Percentiles rank a stretch among this genome's conserved stretches.
phyloP scores from a whole-genome alignment of 2,797 vertebrate species.

The Danionella dracula region DNA sequence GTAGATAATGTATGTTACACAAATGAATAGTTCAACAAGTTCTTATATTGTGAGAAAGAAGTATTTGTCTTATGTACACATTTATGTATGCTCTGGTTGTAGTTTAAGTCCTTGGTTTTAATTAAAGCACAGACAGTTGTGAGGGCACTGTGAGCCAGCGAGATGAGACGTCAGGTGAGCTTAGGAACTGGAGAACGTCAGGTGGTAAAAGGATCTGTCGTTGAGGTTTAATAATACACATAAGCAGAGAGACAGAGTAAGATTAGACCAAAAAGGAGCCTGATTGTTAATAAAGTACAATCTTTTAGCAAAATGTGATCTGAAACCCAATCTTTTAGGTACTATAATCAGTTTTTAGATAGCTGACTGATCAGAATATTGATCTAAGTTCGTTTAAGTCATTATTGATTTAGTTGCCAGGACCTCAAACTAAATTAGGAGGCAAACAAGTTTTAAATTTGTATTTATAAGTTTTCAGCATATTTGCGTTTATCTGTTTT shows the following conservation, averaged over 20 bases:
- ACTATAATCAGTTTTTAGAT: too few species aligned
- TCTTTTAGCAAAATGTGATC: background rate
- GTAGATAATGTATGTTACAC: too few species aligned
- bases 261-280: constrained; percentile 51
- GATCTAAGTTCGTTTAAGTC: too few species aligned
- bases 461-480: too few species aligned
- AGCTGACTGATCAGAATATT: too few species aligned
- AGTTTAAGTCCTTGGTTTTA: background rate
- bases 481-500: too few species aligned
- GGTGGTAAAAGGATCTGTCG: constrained; percentile 69
- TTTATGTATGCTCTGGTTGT: background rate
- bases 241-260: constrained; percentile 23
- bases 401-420: too few species aligned
- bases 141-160: background rate
- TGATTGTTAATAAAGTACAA: background rate
- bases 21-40: too few species aligned
- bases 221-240: constrained; percentile 56
- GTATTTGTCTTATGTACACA: too few species aligned
- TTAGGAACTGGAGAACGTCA: constrained; percentile 25
- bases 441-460: too few species aligned
- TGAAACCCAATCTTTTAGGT: background rate
- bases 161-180: background rate
- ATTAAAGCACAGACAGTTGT: constrained; percentile 48
- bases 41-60: too few species aligned
- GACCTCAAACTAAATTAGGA: too few species aligned